A percentile compares a stretch with the other conserved stretches of the same genome.
Evolutionary conservation across 2,797 vertebrate species (phyloP).

Genomic region (Peromyscus aztecus): DNA sequence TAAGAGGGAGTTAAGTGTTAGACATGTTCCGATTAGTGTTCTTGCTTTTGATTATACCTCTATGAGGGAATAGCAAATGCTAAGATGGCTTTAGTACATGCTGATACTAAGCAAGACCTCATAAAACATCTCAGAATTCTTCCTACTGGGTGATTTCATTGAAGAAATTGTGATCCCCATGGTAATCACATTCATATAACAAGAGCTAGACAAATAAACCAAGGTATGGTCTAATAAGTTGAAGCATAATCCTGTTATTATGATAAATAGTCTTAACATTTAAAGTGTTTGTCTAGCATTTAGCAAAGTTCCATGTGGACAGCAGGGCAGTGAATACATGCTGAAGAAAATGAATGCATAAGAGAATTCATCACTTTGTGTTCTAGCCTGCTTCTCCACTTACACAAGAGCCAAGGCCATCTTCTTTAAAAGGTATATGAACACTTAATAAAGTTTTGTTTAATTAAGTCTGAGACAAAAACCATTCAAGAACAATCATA

Average conservation of each 20-base stretch:
- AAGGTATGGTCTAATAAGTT: not conserved
- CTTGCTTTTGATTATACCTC: constrained; percentile 11
- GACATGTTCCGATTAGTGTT: not conserved
- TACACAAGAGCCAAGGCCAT: not conserved
- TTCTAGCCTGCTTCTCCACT: not conserved
- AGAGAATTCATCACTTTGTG: not conserved
- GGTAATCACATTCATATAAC: constrained; percentile 36
- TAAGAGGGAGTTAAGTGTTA: not conserved
- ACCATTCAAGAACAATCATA: not conserved
- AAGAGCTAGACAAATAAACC: constrained; percentile 44
- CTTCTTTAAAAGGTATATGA: not conserved
- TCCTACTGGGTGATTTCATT: not conserved
- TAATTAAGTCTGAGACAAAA: constrained; percentile 29
- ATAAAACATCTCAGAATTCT: constrained; percentile 3
- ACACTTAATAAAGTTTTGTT: constrained; percentile 3
- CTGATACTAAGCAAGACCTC: not conserved
- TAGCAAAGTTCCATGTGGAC: constrained; percentile 5
- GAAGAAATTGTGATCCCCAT: not conserved
- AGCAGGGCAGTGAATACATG: not conserved
- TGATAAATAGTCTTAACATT: constrained; percentile 12
- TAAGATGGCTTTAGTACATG: not conserved
- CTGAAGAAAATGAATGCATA: not conserved
- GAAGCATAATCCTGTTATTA: constrained; percentile 36
- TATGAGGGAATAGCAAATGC: not conserved
- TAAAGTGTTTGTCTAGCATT: constrained; percentile 4